These are phyloP conservation scores for Oryzias woworae DNA, from an alignment of 2,113 vertebrate genomes.

Conservation along the genomic window DNA sequence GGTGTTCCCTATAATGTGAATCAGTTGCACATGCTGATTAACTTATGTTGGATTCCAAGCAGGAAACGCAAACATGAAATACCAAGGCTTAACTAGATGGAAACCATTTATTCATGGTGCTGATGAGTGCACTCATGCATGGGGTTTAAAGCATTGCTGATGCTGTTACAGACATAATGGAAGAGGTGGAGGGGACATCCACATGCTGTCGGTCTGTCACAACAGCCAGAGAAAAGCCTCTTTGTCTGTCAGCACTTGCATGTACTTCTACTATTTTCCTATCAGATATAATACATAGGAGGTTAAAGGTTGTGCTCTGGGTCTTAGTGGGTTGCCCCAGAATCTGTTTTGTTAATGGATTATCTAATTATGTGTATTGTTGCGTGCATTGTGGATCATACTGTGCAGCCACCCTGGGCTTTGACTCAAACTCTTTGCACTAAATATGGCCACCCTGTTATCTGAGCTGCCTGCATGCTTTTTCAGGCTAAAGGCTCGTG, in stretches of 20 bases:
- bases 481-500: slow-evolving; percentile 25
- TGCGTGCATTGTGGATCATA: slow-evolving; percentile 36
- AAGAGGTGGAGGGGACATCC: slow-evolving; percentile 20
- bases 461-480: slow-evolving; percentile 28
- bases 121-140: slow-evolving; percentile 52
- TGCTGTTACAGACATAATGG: slow-evolving; percentile 41
- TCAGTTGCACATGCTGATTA: slow-evolving; percentile 29
- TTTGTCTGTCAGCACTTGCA: slow-evolving; percentile 42
- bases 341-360: slow-evolving; percentile 52
- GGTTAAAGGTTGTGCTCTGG: slow-evolving; percentile 19
- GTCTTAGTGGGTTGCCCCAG: slow-evolving; percentile 29
- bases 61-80: slow-evolving; percentile 28
- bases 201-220: slow-evolving; percentile 20
- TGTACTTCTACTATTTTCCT: slow-evolving; percentile 34
- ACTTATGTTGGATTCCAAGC: slow-evolving; percentile 27
- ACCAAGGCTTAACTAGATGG: slow-evolving; percentile 40
- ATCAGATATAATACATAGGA: slow-evolving; percentile 22
- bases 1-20: not conserved
- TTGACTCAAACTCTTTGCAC: slow-evolving; percentile 1
- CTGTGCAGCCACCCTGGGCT: not conserved
- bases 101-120: slow-evolving; percentile 30
- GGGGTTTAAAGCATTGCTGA: slow-evolving; percentile 43
- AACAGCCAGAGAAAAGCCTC: slow-evolving; percentile 42
- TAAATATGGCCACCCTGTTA: slow-evolving; percentile 11
- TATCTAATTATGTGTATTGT: slow-evolving; percentile 42